Evolutionary conservation across 2,888 invertebrate genomes (phyloP).

Genomic region (Leucophenga maculata): DNA sequence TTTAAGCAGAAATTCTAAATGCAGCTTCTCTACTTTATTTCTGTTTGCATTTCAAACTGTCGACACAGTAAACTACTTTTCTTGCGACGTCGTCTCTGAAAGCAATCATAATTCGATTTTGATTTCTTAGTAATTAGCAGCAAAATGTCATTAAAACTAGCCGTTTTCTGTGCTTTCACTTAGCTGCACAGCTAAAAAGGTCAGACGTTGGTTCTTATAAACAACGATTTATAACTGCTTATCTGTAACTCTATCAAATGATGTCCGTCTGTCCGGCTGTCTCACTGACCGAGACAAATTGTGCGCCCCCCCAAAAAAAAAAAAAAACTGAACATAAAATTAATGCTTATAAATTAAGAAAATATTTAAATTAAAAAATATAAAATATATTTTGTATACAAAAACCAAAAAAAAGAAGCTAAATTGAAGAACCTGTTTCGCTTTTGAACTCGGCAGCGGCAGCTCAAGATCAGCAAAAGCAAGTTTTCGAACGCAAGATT

Average conservation of each 20-base stretch:
- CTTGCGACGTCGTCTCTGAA: too few relatives aligned
- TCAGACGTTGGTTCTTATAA: background rate
- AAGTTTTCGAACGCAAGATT: background rate
- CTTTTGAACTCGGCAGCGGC: background rate
- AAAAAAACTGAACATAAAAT: constrained; percentile 2
- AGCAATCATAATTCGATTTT: too few relatives aligned
- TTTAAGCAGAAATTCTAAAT: too few relatives aligned
- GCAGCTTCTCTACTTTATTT: too few relatives aligned
- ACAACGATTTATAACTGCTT: constrained; percentile 5
- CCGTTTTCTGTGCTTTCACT: too few relatives aligned
- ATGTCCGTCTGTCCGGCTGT: too few relatives aligned
- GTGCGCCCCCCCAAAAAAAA: constrained; percentile 14
- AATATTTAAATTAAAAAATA: constrained; percentile 21
- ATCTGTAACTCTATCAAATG: background rate
- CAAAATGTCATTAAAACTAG: too few relatives aligned
- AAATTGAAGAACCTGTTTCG: constrained; percentile 12
- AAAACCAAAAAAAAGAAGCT: background rate
- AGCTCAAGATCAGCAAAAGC: too few relatives aligned
- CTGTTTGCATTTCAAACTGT: too few relatives aligned
- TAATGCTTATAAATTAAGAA: constrained; percentile 23
- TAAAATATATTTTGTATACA: background rate
- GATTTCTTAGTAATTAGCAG: too few relatives aligned
- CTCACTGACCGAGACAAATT: constrained; percentile 15
- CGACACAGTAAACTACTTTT: too few relatives aligned
- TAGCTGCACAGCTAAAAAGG: background rate